Conservation (phyloP, 2,888 invertebrate genomes). For the Pyrrhosoma nymphula region DNA sequence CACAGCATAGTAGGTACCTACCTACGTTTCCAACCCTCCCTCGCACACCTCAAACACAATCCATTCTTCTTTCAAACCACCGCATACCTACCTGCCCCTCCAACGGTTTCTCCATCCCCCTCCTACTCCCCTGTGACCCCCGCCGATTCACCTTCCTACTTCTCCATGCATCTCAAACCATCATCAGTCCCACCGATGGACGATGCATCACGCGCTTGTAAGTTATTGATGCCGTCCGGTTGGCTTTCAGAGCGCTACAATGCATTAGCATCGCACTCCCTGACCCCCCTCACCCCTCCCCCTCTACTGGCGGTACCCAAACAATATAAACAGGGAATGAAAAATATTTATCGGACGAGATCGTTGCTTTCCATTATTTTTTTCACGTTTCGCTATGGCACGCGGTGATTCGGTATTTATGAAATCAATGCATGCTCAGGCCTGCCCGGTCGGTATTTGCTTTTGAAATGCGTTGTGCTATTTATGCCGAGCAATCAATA, state of each 20-base stretch:
- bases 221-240: slow-evolving; percentile 58
- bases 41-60: not conserved
- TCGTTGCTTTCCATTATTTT: not conserved
- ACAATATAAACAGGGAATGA: slow-evolving; percentile 43
- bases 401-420: not conserved
- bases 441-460: not conserved
- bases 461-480: not conserved
- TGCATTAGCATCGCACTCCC: slow-evolving; percentile 53
- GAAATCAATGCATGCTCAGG: not conserved
- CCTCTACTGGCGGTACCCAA: not conserved
- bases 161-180: slow-evolving; percentile 35
- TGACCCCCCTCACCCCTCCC: not conserved
- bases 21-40: not conserved
- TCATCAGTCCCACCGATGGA: slow-evolving; percentile 6
- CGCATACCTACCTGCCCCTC: not conserved
- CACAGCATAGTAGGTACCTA: not conserved
- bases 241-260: slow-evolving; percentile 15
- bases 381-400: not conserved
- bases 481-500: not conserved
- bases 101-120: not conserved
- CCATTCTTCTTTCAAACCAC: not conserved
- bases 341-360: not conserved
- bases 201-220: slow-evolving; percentile 47
- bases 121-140: not conserved
- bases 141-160: not conserved